These are phyloP conservation scores for Odontamblyopus lacepedii DNA, from an alignment of 2,797 vertebrate genomes.

Conservation along the genomic window DNA sequence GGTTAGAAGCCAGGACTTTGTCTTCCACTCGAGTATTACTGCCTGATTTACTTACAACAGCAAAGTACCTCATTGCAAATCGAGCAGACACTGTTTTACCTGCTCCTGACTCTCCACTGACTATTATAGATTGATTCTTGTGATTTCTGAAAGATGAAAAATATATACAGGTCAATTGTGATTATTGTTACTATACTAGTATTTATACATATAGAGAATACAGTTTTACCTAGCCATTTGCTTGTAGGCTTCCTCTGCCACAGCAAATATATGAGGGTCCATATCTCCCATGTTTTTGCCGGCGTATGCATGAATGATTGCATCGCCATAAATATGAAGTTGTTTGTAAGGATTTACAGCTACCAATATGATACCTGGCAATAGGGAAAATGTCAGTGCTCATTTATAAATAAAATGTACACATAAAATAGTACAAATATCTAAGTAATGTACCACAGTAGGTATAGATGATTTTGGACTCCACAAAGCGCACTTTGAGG, in stretches of 20 bases:
- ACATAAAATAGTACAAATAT: not conserved
- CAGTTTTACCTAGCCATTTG: slow-evolving; percentile 93
- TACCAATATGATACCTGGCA: slow-evolving; percentile 93
- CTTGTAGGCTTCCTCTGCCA: slow-evolving; percentile 98
- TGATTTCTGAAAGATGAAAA: slow-evolving; percentile 80
- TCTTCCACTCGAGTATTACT: slow-evolving; percentile 89
- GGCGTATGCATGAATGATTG: slow-evolving; percentile 95
- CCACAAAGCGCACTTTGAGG: slow-evolving; percentile 93
- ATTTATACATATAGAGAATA: not conserved
- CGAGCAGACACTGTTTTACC: slow-evolving; percentile 97
- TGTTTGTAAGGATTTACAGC: slow-evolving; percentile 96
- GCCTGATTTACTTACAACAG: slow-evolving; percentile 93
- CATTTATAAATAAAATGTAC: not conserved
- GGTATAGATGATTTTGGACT: slow-evolving; percentile 96
- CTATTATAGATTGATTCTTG: slow-evolving; percentile 96
- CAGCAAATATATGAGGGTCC: slow-evolving; percentile 98
- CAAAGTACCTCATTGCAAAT: slow-evolving; percentile 97
- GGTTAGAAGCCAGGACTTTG: slow-evolving; percentile 96
- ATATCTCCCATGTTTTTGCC: slow-evolving; percentile 99
- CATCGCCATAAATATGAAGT: slow-evolving; percentile 93
- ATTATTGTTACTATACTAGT: not conserved
- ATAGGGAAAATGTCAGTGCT: slow-evolving; percentile 28
- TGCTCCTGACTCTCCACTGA: slow-evolving; percentile 97
- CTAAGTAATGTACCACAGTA: slow-evolving; percentile 85
- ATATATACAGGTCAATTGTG: not conserved